Percentiles rank a stretch among this genome's conserved stretches.
phyloP scores from a whole-genome alignment of 2,113 vertebrate species.

The Limnothrissa miodon region DNA sequence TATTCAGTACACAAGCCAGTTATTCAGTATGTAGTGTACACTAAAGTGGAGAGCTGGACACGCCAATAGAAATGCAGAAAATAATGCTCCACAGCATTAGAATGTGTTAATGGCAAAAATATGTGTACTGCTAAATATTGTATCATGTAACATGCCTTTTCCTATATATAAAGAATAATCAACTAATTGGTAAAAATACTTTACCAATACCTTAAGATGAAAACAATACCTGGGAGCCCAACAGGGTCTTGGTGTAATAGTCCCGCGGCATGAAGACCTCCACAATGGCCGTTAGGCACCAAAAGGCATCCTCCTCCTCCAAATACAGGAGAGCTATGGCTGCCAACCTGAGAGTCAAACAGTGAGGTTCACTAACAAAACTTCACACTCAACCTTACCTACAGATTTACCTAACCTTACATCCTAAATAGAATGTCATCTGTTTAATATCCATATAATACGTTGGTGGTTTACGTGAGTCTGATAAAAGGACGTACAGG shows the following conservation, averaged over 20 bases:
- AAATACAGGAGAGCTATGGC: slow-evolving; percentile 94
- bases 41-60: no score
- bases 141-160: no score
- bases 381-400: neutral
- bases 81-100: neutral
- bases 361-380: neutral
- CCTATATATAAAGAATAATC: no score
- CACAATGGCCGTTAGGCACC: slow-evolving; percentile 91
- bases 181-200: no score
- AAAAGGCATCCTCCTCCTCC: slow-evolving; percentile 98
- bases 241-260: slow-evolving; percentile 96
- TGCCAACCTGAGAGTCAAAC: slow-evolving; percentile 74
- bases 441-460: no score
- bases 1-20: no score
- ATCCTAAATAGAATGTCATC: no score
- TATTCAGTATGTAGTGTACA: no score
- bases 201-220: no score
- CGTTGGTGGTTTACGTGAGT: no score
- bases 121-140: no score
- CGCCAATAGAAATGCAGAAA: neutral
- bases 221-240: slow-evolving; percentile 88
- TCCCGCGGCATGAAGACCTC: slow-evolving; percentile 98
- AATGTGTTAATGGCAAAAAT: neutral
- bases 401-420: neutral
- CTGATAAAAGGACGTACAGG: neutral